A percentile compares a stretch with the other conserved stretches of the same genome.
These are phyloP conservation scores for Erebia aethiops DNA, from an alignment of 2,888 invertebrate species.

Conservation along the genomic window DNA sequence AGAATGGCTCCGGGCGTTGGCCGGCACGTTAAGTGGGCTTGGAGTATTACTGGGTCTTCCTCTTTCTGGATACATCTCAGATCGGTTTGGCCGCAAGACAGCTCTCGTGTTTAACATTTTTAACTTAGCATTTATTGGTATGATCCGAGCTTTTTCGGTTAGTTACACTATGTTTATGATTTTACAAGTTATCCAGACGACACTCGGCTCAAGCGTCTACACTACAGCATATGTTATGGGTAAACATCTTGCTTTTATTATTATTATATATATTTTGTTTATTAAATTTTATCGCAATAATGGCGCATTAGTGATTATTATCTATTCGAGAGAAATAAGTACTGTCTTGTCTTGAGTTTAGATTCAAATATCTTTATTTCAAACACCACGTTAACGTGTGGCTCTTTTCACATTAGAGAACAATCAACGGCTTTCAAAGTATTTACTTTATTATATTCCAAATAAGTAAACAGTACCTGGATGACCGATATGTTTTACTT, in stretches of 20 bases:
- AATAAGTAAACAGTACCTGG: too few species aligned
- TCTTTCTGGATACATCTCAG: slow-evolving; percentile 13
- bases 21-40: background rate
- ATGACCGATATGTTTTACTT: too few species aligned
- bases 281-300: too few species aligned
- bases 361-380: too few species aligned
- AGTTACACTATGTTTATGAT: slow-evolving; percentile 14
- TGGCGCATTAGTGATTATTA: too few species aligned
- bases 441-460: background rate
- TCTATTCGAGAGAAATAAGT: too few species aligned
- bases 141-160: slow-evolving; percentile 7
- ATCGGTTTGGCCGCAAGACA: slow-evolving; percentile 7
- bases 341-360: too few species aligned
- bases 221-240: slow-evolving; percentile 6
- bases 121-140: background rate
- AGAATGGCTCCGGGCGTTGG: slow-evolving; percentile 16
- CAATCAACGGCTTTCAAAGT: too few species aligned
- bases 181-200: slow-evolving; percentile 6
- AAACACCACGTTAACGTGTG: too few species aligned
- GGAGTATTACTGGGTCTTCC: slow-evolving; percentile 13
- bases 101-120: slow-evolving; percentile 10
- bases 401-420: too few species aligned
- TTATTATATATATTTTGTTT: too few species aligned
- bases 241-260: background rate
- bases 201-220: slow-evolving; percentile 8